Evolutionary conservation across 1,140 invertebrate species (phyloP), one percentile per base, ranked within the genome.

Genomic region (Trachymyrmex septentrionalis): DNA sequence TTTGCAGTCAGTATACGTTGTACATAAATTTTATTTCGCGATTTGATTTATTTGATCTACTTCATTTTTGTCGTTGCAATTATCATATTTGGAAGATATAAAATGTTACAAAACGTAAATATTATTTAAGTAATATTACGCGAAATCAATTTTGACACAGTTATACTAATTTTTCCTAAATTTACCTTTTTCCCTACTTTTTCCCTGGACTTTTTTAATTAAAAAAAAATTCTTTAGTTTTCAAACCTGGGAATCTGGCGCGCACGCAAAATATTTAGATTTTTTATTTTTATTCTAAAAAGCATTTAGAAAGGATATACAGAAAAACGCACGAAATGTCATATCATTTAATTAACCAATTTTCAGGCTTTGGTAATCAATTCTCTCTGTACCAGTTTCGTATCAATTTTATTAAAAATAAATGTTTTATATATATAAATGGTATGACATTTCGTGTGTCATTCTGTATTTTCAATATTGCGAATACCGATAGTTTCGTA

Each of bases 31-130:
- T 44, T 44, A 61, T 77, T 59, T 63, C 21, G 44, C 48, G 59
- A 34, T 77, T 76, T 38, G 24, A 75, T 76, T 76, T 12, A 27
- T 21, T 63, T 44, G 38, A 59, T 66, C 19, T 67, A 67, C 0
- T 27, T 5, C 73, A 48, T 27, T 55, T 57, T 69, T 24, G 3
- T 80, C 27, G 10, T 38, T 2, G 10, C 12, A 27, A 57, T 3
- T 12, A n/a, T 50, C 0, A 48, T 48, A 48, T 50, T 50, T 50
- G 14, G 4, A 50, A 50, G 3, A 16, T 16, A 50, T 16, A 21
- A 71, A 27, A 19, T 12, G 1, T 2, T 38, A 6, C 7, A 27
- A 76, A 34, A 59, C 7, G 9, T 9, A 19, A 80, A 55, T 48
- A 44, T 78, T 12, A 55, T n/a, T 81, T 24, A 44, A 72, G 57